Percentiles rank a stretch among this genome's conserved stretches.
These are phyloP conservation scores for Catharus fuscescens DNA, from an alignment of 2,113 vertebrate genomes.

Conservation along the genomic window DNA sequence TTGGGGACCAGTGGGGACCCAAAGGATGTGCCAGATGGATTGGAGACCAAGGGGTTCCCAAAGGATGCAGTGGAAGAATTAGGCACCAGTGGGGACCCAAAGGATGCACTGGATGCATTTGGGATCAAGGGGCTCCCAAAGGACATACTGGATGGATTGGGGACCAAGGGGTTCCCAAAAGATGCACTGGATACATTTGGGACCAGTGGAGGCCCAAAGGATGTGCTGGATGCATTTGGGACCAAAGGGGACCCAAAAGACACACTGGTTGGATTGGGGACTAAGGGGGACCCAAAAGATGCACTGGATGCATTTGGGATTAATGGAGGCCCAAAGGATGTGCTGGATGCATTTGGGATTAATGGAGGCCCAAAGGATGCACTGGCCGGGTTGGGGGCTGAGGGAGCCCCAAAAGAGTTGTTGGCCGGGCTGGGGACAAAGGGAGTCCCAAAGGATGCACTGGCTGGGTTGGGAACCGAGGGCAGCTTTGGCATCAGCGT, in stretches of 20 bases:
- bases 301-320: background rate
- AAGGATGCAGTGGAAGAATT: background rate
- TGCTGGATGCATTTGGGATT: background rate
- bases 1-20: background rate
- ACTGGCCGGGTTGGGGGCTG: background rate
- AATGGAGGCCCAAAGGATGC: background rate
- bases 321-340: background rate
- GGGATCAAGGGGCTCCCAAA: background rate
- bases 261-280: accelerated
- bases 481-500: background rate
- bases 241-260: background rate
- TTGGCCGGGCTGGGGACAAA: accelerated
- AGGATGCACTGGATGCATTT: background rate
- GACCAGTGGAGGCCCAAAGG: background rate
- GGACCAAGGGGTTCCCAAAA: background rate
- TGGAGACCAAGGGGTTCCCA: accelerated
- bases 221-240: background rate
- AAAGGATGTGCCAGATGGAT: background rate
- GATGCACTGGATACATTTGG: background rate
- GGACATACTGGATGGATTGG: background rate
- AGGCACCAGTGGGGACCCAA: background rate
- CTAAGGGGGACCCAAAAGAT: accelerated
- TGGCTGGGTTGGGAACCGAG: background rate
- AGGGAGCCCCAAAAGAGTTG: accelerated
- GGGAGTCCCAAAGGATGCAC: background rate